Conservation (phyloP, 2,113 vertebrate species). For the Ivindomyrus marchei region DNA sequence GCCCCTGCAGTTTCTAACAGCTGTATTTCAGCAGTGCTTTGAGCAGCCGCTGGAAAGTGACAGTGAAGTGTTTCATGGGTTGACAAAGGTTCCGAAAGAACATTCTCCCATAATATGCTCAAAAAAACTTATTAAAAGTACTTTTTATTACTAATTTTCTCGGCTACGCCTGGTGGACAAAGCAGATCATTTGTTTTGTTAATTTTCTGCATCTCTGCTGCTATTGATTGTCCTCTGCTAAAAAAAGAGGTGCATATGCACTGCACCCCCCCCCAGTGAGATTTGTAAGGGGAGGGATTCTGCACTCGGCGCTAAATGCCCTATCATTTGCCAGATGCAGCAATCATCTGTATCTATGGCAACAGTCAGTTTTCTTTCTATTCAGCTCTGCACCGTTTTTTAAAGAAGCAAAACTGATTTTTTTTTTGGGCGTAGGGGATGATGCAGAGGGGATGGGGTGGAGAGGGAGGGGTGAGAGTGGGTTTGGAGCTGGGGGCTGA, state of each 20-base stretch:
- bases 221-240: constrained; percentile 16
- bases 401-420: constrained; percentile 6
- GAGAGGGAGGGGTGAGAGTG: neutral
- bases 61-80: neutral
- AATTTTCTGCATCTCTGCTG: constrained; percentile 21
- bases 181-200: constrained; percentile 18
- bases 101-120: neutral
- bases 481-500: neutral
- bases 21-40: neutral
- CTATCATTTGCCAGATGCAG: constrained; percentile 65
- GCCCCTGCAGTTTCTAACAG: neutral
- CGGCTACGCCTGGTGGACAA: neutral
- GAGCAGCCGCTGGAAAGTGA: neutral
- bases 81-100: neutral
- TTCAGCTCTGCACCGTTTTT: constrained; percentile 46
- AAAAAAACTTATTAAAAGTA: neutral
- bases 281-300: constrained; percentile 25
- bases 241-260: neutral
- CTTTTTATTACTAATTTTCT: neutral
- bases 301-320: constrained; percentile 47
- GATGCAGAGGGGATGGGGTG: neutral
- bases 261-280: neutral
- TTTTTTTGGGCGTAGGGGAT: neutral
- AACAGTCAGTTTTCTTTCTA: constrained; percentile 50
- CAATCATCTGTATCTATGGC: constrained; percentile 69